phyloP scores from a whole-genome alignment of 1,140 invertebrate genomes.

The Ctenoplectra terminalis region DNA sequence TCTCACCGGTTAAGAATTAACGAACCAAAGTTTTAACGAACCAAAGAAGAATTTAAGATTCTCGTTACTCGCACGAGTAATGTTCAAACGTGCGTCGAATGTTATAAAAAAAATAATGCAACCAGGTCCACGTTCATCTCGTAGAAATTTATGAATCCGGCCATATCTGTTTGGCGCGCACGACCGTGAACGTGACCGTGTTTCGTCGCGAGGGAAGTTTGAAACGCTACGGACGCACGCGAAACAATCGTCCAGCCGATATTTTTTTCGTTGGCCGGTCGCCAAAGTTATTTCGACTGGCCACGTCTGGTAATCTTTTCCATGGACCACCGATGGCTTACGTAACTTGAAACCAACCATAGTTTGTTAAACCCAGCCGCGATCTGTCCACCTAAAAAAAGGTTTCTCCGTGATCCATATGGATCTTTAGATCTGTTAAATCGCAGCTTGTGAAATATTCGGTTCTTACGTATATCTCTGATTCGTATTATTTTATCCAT shows the following conservation, averaged over 20 bases:
- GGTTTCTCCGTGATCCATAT: neutral
- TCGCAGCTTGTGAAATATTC: too few species aligned
- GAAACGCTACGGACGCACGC: neutral
- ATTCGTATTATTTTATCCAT: too few species aligned
- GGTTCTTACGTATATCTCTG: too few species aligned
- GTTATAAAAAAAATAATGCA: neutral
- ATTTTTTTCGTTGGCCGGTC: constrained; percentile 33
- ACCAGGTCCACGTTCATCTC: neutral
- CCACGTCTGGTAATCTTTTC: constrained; percentile 44
- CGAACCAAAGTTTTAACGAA: too few species aligned
- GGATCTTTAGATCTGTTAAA: too few species aligned
- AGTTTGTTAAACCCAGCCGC: constrained; percentile 52
- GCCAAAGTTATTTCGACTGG: constrained; percentile 52
- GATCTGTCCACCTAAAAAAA: neutral
- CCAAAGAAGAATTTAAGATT: too few species aligned
- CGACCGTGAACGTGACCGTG: constrained; percentile 55
- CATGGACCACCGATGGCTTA: constrained; percentile 42
- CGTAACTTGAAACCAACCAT: constrained; percentile 43
- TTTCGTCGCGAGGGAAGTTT: neutral
- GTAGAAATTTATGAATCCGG: neutral
- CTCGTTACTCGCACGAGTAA: too few species aligned
- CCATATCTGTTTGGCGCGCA: neutral
- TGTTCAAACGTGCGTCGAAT: too few species aligned
- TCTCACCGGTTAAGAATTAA: too few species aligned
- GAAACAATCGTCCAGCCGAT: constrained; percentile 29